Evolutionary conservation across 1,140 invertebrate genomes (phyloP), one percentile per base, ranked within the genome.

Genomic region (Temnothorax curvispinosus): DNA sequence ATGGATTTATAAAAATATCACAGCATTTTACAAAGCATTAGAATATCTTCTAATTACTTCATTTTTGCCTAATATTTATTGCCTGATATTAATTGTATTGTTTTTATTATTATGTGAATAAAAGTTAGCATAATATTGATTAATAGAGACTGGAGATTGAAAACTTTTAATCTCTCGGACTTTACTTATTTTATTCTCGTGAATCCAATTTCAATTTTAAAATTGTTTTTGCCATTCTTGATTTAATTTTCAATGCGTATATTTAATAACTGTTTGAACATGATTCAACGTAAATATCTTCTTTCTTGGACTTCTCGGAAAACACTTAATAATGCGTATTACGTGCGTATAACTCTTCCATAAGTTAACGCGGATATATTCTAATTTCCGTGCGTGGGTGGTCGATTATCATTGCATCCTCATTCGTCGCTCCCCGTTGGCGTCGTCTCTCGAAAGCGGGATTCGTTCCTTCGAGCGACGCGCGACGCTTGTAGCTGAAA

Each of bases 381-480:
- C 92, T 93, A 93, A 93, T 93, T 92, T 89, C 44, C 80, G 62
- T 85, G 92, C 92, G 93, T 93, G 89, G 93, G 92, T 92, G 91
- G 89, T 62, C 82, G 65, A 84, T 89, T 90, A 90, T 92, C 88
- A 88, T 91, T 88, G 89, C 77, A 64, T 54, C 50, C 67, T 65
- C 58, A 56, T 44, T 32, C 15, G 60, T 85, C 54, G 81, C 41
- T 13, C 32, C 21, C 11, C 47, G 54, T 27, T 27, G 27, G 27
- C 27, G 27, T 41, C 44, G 54, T 52, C 13, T 65, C 58, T 77
- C 58, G 82, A 85, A 64, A 41, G 58, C 56, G 11, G 38, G 44
- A 77, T 64, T 77, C 82, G 47, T 84, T 84, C 50, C 58, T 11
- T 35, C 21, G 32, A 38, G 54, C 47, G 50, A 15, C 11, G 11